Conservation (phyloP, 1,140 invertebrate genomes). For the Drosophila navojoa region DNA sequence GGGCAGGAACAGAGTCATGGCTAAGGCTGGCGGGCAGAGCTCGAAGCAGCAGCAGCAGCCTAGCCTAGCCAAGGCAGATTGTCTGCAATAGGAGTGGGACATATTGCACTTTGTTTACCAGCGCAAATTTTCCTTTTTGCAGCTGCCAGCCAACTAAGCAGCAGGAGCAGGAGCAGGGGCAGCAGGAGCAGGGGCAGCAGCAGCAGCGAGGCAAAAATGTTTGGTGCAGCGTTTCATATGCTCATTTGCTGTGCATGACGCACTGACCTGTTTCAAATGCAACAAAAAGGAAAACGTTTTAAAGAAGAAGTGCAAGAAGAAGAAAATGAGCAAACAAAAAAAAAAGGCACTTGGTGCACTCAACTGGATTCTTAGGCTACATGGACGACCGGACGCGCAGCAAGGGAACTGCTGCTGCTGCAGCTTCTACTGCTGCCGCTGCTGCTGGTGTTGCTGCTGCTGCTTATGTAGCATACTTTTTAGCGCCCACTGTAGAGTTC, state of each 20-base stretch:
- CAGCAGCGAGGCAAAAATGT: background rate
- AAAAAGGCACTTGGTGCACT: constrained; percentile 66
- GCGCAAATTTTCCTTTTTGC: constrained; percentile 8
- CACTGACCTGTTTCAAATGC: constrained; percentile 79
- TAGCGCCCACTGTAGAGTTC: constrained; percentile 35
- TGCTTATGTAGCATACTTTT: constrained; percentile 55
- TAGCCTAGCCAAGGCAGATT: background rate
- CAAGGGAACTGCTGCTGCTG: background rate
- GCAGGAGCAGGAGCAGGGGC: background rate
- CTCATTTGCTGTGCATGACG: constrained; percentile 76
- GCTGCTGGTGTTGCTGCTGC: background rate
- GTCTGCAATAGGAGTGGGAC: background rate
- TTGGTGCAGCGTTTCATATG: constrained; percentile 54
- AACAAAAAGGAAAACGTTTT: constrained; percentile 39
- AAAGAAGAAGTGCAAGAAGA: background rate
- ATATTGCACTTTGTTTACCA: constrained; percentile 27
- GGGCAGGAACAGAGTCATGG: too few relatives aligned
- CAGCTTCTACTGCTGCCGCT: too few relatives aligned
- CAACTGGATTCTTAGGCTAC: constrained; percentile 27
- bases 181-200: background rate
- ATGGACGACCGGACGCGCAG: constrained; percentile 8
- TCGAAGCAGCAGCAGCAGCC: too few relatives aligned
- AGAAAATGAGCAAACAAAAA: constrained; percentile 23
- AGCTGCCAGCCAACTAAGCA: constrained; percentile 5
- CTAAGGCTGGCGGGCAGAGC: too few relatives aligned